phyloP scores from a whole-genome alignment of 1,140 invertebrate species.

The Heliconius hermathena region DNA sequence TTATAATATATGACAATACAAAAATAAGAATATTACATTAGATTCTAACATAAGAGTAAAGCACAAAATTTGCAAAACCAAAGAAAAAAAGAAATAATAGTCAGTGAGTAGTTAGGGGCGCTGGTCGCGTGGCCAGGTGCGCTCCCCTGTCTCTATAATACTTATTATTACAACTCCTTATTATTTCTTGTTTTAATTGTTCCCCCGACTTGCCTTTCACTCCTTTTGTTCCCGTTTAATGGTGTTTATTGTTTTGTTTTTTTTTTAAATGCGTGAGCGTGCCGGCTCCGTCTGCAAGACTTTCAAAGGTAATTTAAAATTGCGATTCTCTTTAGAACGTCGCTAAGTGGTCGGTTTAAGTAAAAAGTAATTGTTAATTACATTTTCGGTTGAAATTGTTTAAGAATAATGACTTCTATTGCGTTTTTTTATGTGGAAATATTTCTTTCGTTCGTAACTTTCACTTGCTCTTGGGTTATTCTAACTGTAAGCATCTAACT shows the following conservation, averaged over 20 bases:
- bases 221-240: slow-evolving; percentile 79
- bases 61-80: slow-evolving; percentile 26
- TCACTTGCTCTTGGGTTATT: neutral
- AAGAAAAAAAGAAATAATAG: slow-evolving; percentile 51
- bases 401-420: slow-evolving; percentile 40
- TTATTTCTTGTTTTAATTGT: slow-evolving; percentile 82
- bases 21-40: no score
- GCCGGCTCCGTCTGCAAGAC: slow-evolving; percentile 73
- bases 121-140: slow-evolving; percentile 72
- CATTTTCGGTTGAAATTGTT: slow-evolving; percentile 34
- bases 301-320: slow-evolving; percentile 58
- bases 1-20: no score
- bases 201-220: slow-evolving; percentile 76
- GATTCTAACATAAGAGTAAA: slow-evolving; percentile 11
- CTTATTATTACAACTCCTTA: slow-evolving; percentile 80
- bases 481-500: neutral
- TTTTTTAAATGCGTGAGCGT: slow-evolving; percentile 70
- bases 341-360: slow-evolving; percentile 34
- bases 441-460: neutral
- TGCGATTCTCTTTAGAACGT: slow-evolving; percentile 49
- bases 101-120: slow-evolving; percentile 52
- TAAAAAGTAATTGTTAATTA: slow-evolving; percentile 43
- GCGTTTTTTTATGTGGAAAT: slow-evolving; percentile 20
- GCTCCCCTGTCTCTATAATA: slow-evolving; percentile 70
- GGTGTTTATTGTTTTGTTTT: slow-evolving; percentile 76